These are phyloP conservation scores for Calameuta pallipes DNA, from an alignment of 2,888 invertebrate species.

Conservation along the genomic window DNA sequence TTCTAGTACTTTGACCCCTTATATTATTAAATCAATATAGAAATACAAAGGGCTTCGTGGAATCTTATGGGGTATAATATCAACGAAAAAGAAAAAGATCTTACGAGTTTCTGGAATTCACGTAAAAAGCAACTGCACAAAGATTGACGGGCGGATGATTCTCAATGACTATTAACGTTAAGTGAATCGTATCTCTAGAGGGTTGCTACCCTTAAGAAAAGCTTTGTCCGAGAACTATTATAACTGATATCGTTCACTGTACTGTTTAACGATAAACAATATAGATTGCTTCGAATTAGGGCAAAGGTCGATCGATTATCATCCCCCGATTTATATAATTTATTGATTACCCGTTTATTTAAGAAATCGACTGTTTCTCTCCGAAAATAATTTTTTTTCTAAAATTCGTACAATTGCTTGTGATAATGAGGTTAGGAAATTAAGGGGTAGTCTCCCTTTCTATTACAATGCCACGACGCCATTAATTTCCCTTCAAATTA, in stretches of 20 bases:
- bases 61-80: not conserved
- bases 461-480: slow-evolving; percentile 37
- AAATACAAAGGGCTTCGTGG: not conserved
- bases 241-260: not conserved
- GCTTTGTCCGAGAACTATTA: not conserved
- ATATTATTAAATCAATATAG: not conserved
- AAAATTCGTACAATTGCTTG: not conserved
- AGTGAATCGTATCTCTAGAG: not conserved
- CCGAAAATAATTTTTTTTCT: too few species aligned
- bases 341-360: too few species aligned
- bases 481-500: slow-evolving; percentile 54
- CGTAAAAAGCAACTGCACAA: not conserved
- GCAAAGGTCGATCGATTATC: not conserved
- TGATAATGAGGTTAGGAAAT: not conserved
- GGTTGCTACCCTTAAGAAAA: not conserved
- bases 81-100: not conserved
- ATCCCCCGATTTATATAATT: not conserved
- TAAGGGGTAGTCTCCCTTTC: not conserved
- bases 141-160: not conserved
- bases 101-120: not conserved
- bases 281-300: not conserved
- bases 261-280: not conserved
- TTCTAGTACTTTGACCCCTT: not conserved
- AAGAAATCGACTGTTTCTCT: too few species aligned
- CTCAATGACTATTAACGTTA: not conserved